A percentile compares a stretch with the other conserved stretches of the same genome.
phyloP scores from a whole-genome alignment of 2,888 invertebrate species.

The Abrostola tripartita region DNA sequence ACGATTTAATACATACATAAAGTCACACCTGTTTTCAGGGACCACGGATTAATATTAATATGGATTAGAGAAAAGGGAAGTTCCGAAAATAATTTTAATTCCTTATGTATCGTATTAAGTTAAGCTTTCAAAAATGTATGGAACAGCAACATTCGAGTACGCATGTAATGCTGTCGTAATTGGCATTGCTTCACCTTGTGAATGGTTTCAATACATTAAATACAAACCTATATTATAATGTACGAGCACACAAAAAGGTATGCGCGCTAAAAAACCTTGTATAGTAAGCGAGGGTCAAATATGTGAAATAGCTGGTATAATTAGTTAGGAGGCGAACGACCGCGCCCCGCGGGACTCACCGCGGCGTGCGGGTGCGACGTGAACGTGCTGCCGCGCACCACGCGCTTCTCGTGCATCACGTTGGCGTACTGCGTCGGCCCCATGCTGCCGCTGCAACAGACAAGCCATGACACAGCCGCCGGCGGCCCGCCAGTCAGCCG shows the following conservation, averaged over 20 bases:
- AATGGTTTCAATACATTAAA: conserved; percentile 9
- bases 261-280: conserved; percentile 3
- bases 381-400: conserved; percentile 95
- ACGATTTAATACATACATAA: too few relatives aligned
- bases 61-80: too few relatives aligned
- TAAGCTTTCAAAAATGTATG: background rate
- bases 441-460: conserved; percentile 66
- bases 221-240: background rate
- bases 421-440: conserved; percentile 83
- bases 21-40: too few relatives aligned
- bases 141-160: background rate
- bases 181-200: conserved; percentile 6
- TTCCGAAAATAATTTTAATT: too few relatives aligned
- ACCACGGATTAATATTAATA: too few relatives aligned
- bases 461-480: background rate
- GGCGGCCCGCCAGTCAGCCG: too few relatives aligned
- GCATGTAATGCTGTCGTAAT: conserved; percentile 7
- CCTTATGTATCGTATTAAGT: too few relatives aligned
- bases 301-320: conserved; percentile 5
- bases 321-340: conserved; percentile 22
- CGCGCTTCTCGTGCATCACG: conserved; percentile 96
- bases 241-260: background rate
- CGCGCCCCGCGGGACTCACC: conserved; percentile 65
- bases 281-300: conserved; percentile 11
- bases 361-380: conserved; percentile 83